Conservation (phyloP, 2,797 vertebrate genomes). For the Epinephelus awoara region DNA sequence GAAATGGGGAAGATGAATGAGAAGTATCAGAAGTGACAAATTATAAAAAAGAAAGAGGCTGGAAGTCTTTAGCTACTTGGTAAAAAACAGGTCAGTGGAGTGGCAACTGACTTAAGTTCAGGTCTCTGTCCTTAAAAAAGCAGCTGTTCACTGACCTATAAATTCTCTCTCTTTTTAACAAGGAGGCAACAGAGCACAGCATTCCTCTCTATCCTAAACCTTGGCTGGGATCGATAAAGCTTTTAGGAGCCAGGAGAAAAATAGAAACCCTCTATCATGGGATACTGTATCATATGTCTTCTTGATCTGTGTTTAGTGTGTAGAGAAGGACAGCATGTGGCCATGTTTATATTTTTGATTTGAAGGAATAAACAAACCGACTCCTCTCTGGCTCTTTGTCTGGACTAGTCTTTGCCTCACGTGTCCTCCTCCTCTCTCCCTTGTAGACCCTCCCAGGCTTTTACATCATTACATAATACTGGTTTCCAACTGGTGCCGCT, state of each 20-base stretch:
- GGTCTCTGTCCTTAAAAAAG: conserved; percentile 32
- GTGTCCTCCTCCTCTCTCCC: conserved; percentile 59
- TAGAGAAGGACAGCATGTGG: conserved; percentile 5
- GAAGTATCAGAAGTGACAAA: conserved; percentile 5
- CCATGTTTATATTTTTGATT: conserved; percentile 22
- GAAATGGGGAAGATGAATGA: conserved; percentile 7
- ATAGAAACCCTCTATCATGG: not conserved
- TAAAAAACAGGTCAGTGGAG: conserved; percentile 56
- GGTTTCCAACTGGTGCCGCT: conserved; percentile 44
- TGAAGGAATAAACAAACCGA: conserved; percentile 57
- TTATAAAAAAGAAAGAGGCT: not conserved
- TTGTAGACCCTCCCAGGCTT: conserved; percentile 49
- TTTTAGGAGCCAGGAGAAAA: conserved; percentile 27
- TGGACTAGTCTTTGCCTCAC: conserved; percentile 70
- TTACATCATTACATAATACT: conserved; percentile 71
- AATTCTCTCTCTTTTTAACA: conserved; percentile 21
- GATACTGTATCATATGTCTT: conserved; percentile 15
- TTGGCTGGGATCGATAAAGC: conserved; percentile 33
- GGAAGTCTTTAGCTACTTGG: not conserved
- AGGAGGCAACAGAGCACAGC: not conserved
- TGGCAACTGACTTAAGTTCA: conserved; percentile 14
- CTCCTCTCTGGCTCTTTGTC: conserved; percentile 70
- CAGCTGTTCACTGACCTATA: conserved; percentile 43
- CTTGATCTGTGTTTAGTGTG: conserved; percentile 24
- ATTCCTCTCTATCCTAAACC: not conserved